Base-by-base conservation (phyloP, 2,797 vertebrate genomes). In the Poliocrania exsul region DNA sequence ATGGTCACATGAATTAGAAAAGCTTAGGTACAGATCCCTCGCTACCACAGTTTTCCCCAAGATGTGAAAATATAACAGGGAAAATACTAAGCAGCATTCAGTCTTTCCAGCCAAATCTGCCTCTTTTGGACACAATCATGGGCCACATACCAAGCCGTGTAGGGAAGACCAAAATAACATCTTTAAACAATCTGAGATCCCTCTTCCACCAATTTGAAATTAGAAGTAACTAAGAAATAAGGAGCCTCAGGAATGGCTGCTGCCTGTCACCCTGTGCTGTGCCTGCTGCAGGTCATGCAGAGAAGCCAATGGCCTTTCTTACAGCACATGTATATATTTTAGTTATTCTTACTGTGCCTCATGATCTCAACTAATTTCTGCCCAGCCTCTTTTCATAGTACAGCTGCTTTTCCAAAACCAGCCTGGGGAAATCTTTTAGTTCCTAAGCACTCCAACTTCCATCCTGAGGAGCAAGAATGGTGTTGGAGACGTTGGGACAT, bases 101-200 rank as follows among this genome's bases (percentile, higher is more conserved):
- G 33, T 88, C 77, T 88, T 95, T 90, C 51, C 85, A 93, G 93
- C 72, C 87, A 96, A 88, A 92, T 94, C 89, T 94, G 77, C 80
- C 80, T 90, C 82, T 93, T 89, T 84, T 95, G 89, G 89, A 89
- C 91, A 81, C 18, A 7, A 60, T 58, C 71, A 81, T 0, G 29
- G 75, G 67, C 94, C 18, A 0, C 1, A 46, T 93, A 95, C 66
- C 94, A 90, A 81, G 62, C 6, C 1, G 62, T 40, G 61, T 46
- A 81, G 57, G 29, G 81, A 40, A 92, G 64, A 95, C 70, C 67
- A 84, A 92, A 96, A 95, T 73, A 96, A 90, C 77, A 47, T 79
- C 89, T 95, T 96, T 88, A 80, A 90, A 88, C 78, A 88, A 78
- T 73, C 51, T 72, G 72, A 86, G 17, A 49, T 92, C 33, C 72